phyloP scores from a whole-genome alignment of 2,797 vertebrate genomes.

The Myotis planiceps region DNA sequence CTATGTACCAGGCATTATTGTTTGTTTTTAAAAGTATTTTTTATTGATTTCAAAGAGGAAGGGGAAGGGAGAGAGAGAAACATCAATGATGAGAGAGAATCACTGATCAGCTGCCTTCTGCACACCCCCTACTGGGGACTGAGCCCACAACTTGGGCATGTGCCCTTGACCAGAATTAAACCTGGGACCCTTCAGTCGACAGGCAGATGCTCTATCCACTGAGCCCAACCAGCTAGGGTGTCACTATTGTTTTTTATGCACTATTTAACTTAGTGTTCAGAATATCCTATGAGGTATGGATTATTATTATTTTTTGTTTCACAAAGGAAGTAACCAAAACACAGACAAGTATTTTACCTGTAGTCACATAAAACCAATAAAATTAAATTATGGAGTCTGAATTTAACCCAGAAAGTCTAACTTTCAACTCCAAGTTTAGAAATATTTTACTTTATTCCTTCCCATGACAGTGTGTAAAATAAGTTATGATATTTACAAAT shows the following conservation, averaged over 20 bases:
- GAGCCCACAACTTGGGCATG: no score
- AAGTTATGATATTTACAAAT: background rate
- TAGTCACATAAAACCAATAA: background rate
- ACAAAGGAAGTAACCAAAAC: background rate
- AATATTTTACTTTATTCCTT: background rate
- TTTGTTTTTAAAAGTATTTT: no score
- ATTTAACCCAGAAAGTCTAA: conserved; percentile 4
- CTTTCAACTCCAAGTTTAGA: background rate
- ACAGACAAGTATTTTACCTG: background rate
- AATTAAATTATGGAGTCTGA: background rate
- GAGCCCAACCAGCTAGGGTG: no score
- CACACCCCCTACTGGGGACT: no score
- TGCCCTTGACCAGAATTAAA: no score
- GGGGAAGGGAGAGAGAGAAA: no score
- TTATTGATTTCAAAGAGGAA: no score
- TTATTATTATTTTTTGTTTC: conserved; percentile 15
- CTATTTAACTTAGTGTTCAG: background rate
- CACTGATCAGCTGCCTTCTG: no score
- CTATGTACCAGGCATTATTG: background rate
- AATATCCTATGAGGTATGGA: background rate
- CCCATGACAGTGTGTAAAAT: background rate
- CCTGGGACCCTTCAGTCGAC: no score
- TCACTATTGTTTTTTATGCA: background rate
- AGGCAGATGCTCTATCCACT: no score
- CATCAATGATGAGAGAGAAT: no score